Evolutionary conservation across 2,113 vertebrate genomes (phyloP).

Genomic region (Myanophis thanlyinensis): DNA sequence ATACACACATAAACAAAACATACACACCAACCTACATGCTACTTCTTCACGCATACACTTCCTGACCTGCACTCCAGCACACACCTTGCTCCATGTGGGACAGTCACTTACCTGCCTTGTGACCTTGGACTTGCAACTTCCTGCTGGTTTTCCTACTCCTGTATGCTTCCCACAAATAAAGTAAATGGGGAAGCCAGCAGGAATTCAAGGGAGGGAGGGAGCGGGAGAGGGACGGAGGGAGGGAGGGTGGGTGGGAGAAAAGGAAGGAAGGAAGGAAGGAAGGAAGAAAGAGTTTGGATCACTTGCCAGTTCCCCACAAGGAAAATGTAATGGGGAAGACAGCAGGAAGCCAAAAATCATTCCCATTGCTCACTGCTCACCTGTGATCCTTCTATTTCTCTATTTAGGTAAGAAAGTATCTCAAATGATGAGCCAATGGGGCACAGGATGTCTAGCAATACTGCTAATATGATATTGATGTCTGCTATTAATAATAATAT

Average conservation of each 20-base stretch:
- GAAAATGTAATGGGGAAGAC: neutral
- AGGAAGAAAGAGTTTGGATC: neutral
- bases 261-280: fast-evolving
- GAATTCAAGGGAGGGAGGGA: too few relatives aligned
- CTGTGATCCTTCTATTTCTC: neutral
- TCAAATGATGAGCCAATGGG: neutral
- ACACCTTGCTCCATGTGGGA: too few relatives aligned
- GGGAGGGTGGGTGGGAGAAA: neutral
- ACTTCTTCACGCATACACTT: too few relatives aligned
- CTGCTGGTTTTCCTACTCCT: too few relatives aligned
- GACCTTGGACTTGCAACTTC: too few relatives aligned
- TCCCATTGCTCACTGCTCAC: neutral
- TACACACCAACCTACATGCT: too few relatives aligned
- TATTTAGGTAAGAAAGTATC: neutral
- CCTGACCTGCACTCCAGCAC: too few relatives aligned
- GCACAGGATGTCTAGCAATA: neutral
- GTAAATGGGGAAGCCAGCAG: neutral
- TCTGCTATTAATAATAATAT: neutral
- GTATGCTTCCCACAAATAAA: too few relatives aligned
- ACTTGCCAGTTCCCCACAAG: neutral
- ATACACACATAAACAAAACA: too few relatives aligned
- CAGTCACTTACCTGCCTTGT: too few relatives aligned
- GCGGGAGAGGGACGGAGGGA: fast-evolving
- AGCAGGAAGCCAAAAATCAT: neutral
- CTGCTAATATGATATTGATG: neutral